Evolutionary conservation across 1,140 invertebrate species (phyloP).

Genomic region (Lycorma delicatula): DNA sequence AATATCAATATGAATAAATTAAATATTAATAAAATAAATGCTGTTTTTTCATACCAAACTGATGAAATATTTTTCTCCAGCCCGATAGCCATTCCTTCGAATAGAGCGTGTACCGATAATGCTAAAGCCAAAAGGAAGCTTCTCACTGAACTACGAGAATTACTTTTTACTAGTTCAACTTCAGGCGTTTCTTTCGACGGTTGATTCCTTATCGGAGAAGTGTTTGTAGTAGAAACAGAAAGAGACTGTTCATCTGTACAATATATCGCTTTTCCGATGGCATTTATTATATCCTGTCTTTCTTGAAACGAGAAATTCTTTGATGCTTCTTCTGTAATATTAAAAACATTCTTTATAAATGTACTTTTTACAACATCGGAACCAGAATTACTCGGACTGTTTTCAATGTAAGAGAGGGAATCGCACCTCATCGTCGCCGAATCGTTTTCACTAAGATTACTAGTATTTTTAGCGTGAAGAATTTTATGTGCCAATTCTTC

Average conservation of each 20-base stretch:
- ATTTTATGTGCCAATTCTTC: not conserved
- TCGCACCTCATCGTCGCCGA: not conserved
- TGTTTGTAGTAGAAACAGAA: not conserved
- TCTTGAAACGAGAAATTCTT: not conserved
- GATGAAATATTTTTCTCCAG: not conserved
- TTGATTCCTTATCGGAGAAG: no score
- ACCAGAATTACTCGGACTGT: not conserved
- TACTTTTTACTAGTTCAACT: not conserved
- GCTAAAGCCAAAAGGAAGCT: constrained; percentile 1
- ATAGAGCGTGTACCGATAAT: not conserved
- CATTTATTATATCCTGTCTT: not conserved
- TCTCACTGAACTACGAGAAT: not conserved
- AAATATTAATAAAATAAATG: not conserved
- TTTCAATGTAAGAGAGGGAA: no score
- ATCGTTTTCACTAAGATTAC: not conserved
- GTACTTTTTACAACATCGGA: not conserved
- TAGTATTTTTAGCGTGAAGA: not conserved
- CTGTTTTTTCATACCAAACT: not conserved
- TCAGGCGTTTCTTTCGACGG: no score
- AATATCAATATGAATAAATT: no score
- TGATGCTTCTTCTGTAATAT: not conserved
- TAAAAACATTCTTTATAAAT: not conserved
- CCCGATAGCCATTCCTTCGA: not conserved
- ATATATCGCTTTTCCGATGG: not conserved
- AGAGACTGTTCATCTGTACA: not conserved